Percentiles rank a stretch among this genome's conserved stretches.
Conservation (phyloP, 2,113 vertebrate genomes). For the Upupa epops region DNA sequence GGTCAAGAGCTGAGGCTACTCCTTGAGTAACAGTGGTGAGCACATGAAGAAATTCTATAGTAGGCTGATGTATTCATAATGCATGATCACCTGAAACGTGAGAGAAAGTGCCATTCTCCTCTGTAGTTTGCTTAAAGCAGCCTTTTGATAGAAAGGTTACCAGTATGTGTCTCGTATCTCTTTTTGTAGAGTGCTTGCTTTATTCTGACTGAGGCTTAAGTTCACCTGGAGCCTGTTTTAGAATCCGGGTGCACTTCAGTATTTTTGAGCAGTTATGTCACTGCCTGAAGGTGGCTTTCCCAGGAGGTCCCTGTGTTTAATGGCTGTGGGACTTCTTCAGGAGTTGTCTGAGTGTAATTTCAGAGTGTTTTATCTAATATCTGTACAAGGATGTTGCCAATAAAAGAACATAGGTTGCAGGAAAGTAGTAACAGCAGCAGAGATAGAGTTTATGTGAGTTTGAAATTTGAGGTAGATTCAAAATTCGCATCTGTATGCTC, state of each 20-base stretch:
- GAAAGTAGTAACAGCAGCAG: neutral
- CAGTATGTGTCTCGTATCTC: accelerated
- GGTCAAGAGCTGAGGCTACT: neutral
- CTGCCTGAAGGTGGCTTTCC: neutral
- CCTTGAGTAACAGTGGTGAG: accelerated
- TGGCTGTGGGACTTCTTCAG: neutral
- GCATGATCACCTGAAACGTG: neutral
- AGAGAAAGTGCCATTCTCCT: neutral
- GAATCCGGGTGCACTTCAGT: neutral
- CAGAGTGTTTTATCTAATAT: neutral
- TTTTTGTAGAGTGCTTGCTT: neutral
- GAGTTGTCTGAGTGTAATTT: neutral
- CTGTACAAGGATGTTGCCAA: neutral
- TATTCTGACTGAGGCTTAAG: neutral
- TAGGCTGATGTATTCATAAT: neutral
- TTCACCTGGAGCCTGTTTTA: neutral
- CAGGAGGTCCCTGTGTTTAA: neutral
- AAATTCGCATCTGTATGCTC: neutral
- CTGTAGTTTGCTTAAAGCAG: neutral
- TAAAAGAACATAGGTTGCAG: neutral
- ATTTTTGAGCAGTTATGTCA: neutral
- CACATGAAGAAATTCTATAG: neutral
- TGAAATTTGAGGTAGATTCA: neutral
- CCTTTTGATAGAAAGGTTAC: neutral
- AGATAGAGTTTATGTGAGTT: neutral